phyloP scores from a whole-genome alignment of 2,113 vertebrate species.

The Psittacus erithacus region DNA sequence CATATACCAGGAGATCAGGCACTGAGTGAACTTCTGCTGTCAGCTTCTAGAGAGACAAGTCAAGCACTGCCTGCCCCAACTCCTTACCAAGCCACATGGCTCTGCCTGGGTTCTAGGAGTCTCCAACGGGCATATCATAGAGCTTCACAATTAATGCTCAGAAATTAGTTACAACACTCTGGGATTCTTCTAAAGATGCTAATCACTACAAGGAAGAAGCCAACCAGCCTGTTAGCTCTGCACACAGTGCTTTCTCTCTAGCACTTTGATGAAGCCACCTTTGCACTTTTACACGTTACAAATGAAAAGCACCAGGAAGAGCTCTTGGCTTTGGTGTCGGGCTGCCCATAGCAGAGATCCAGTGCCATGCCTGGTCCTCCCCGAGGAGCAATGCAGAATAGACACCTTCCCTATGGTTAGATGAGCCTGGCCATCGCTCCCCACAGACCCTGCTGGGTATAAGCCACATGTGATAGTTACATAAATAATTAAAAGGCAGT shows the following conservation, averaged over 20 bases:
- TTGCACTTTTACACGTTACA: background rate
- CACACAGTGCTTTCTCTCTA: background rate
- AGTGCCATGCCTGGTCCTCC: background rate
- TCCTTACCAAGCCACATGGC: background rate
- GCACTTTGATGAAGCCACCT: background rate
- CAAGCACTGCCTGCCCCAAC: background rate
- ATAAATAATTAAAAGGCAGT: background rate
- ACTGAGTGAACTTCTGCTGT: background rate
- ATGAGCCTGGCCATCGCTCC: background rate
- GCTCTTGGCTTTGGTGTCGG: background rate
- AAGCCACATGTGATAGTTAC: background rate
- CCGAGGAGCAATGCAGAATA: accelerated
- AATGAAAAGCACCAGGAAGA: background rate
- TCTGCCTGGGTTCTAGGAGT: background rate
- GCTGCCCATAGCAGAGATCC: background rate
- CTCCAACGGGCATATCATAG: background rate
- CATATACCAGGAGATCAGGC: accelerated
- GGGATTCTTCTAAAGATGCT: background rate
- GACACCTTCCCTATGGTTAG: background rate
- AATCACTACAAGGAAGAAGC: background rate
- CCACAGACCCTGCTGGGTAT: background rate
- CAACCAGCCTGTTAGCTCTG: background rate
- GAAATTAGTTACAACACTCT: background rate
- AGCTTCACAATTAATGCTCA: background rate
- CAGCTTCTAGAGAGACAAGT: background rate